These are phyloP conservation scores for Pempheris klunzingeri DNA, from an alignment of 2,797 vertebrate species.

Conservation along the genomic window DNA sequence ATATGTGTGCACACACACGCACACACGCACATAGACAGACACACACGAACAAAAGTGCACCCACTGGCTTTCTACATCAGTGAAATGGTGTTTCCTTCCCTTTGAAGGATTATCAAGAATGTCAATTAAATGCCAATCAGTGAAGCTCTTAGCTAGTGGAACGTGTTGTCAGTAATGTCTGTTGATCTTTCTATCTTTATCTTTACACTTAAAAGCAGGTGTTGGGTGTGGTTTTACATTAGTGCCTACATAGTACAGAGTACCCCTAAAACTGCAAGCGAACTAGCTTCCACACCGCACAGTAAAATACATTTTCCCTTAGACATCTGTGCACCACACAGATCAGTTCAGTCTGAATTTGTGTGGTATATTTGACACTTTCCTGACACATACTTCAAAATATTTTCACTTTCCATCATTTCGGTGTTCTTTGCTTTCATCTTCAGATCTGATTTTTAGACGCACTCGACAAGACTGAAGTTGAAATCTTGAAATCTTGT, in stretches of 20 bases:
- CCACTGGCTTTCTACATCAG: constrained; percentile 41
- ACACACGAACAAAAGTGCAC: constrained; percentile 25
- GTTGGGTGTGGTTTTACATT: constrained; percentile 28
- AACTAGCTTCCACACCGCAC: not conserved
- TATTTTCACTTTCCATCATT: constrained; percentile 26
- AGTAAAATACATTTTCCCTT: constrained; percentile 15
- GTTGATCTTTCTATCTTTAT: constrained; percentile 4
- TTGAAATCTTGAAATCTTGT: constrained; percentile 29
- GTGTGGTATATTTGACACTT: constrained; percentile 12
- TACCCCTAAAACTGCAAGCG: not conserved
- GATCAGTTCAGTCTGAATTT: constrained; percentile 1
- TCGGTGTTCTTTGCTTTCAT: constrained; percentile 48
- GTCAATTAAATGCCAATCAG: constrained; percentile 71
- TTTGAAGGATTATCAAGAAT: constrained; percentile 75
- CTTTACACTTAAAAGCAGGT: not conserved
- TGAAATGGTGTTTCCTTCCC: constrained; percentile 49
- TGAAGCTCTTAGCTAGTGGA: constrained; percentile 23
- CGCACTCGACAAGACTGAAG: constrained; percentile 7
- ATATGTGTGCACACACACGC: constrained; percentile 35
- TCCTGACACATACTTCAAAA: constrained; percentile 41
- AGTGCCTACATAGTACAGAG: not conserved
- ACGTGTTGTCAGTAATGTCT: not conserved
- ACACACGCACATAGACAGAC: constrained; percentile 4
- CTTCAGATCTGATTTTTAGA: constrained; percentile 31
- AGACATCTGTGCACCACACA: constrained; percentile 2